A percentile compares a stretch with the other conserved stretches of the same genome.
Conservation (phyloP, 37 sponge, comb jelly and placozoan species). For the Spongia lamella region DNA sequence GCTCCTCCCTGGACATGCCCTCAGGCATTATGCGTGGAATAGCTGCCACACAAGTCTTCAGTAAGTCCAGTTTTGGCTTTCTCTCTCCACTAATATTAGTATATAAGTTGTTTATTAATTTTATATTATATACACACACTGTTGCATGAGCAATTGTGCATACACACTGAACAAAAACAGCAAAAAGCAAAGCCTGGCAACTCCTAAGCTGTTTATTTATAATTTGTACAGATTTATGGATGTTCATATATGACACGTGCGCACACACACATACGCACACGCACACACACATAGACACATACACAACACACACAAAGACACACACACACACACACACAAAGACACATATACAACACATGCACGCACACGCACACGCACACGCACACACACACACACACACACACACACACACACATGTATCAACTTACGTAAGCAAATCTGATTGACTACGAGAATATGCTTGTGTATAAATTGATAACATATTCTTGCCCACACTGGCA, state of each 20-base stretch:
- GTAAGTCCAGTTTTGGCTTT: slow-evolving; percentile 89
- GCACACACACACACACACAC: neutral
- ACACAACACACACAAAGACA: neutral
- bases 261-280: too few species aligned
- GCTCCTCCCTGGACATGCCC: slow-evolving; percentile 65
- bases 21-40: slow-evolving; percentile 83
- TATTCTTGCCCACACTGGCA: slow-evolving; percentile 65
- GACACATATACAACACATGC: neutral
- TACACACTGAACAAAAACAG: neutral
- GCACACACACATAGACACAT: too few species aligned
- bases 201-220: too few species aligned
- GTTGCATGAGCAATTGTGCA: neutral
- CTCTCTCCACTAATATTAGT: slow-evolving; percentile 55
- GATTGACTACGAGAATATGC: slow-evolving; percentile 25
- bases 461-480: slow-evolving; percentile 70
- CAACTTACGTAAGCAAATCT: slow-evolving; percentile 20
- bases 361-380: slow-evolving; percentile 10
- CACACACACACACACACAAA: neutral
- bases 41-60: slow-evolving; percentile 93
- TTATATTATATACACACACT: neutral
- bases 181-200: neutral
- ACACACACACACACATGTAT: slow-evolving; percentile 24
- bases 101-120: neutral
- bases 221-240: too few species aligned
- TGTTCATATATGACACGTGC: too few species aligned